Evolutionary conservation across 2,797 vertebrate species (phyloP).

Genomic region (Chelmon rostratus): DNA sequence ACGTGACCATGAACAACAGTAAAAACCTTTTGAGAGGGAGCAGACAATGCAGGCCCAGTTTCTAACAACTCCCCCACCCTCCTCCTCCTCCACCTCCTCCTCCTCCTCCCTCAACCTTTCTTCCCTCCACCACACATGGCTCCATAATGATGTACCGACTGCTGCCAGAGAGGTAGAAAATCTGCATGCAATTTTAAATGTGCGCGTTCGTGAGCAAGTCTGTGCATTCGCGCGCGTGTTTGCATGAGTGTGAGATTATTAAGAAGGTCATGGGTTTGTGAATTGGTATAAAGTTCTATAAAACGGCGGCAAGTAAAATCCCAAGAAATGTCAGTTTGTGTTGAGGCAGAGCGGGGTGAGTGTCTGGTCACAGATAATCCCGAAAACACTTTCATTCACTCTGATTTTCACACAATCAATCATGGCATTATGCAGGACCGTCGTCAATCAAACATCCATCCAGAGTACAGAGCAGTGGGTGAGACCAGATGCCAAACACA

Average conservation of each 20-base stretch:
- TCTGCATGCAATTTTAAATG: slow-evolving; percentile 38
- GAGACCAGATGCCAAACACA: slow-evolving; percentile 66
- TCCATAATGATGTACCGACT: slow-evolving; percentile 57
- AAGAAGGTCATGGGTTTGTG: slow-evolving; percentile 47
- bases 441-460: slow-evolving; percentile 66
- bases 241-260: slow-evolving; percentile 34
- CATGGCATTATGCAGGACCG: slow-evolving; percentile 52
- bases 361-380: slow-evolving; percentile 72
- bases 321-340: slow-evolving; percentile 60
- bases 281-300: slow-evolving; percentile 52
- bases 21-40: slow-evolving; percentile 75
- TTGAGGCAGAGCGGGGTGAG: slow-evolving; percentile 60
- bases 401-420: slow-evolving; percentile 73
- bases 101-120: slow-evolving; percentile 50
- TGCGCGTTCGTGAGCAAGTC: slow-evolving; percentile 17
- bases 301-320: slow-evolving; percentile 63
- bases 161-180: slow-evolving; percentile 47
- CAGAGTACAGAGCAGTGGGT: slow-evolving; percentile 40
- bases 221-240: slow-evolving; percentile 26
- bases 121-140: slow-evolving; percentile 52
- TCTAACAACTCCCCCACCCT: slow-evolving; percentile 50
- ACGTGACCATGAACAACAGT: slow-evolving; percentile 83
- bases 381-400: slow-evolving; percentile 64
- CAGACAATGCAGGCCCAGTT: slow-evolving; percentile 72
- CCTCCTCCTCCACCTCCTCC: slow-evolving; percentile 32